Evolutionary conservation across 2,888 invertebrate species (phyloP), one percentile per base, ranked within the genome.

Genomic region (Lycia hirtaria): DNA sequence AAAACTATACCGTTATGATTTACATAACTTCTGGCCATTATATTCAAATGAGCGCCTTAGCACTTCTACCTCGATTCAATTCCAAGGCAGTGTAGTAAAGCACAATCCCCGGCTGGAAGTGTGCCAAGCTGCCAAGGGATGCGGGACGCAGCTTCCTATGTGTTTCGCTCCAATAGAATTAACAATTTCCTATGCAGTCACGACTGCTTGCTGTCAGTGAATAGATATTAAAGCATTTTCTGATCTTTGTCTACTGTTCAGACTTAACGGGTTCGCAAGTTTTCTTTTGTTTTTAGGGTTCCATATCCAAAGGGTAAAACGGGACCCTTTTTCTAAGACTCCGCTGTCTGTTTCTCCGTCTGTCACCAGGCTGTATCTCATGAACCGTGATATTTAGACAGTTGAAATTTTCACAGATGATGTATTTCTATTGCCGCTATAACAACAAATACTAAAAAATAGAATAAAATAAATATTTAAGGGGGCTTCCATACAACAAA

Each of bases 161-260:
- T 84, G 83, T 84, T 85, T 83, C 81, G 80, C 78, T 78, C 72
- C 81, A 82, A 84, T 83, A 75, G 85, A 82, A 87, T 87, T 86
- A 85, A 87, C 86, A 85, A 87, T 87, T 86, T 82, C 78, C 77
- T 76, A 72, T 75, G 68, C 76, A 67, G 64, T 63, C 69, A 63
- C 65, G 53, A 59, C 64, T 63, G 62, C 66, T 62, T 64, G 65
- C 68, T 71, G 71, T 78, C 76, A 73, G 67, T 74, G 72, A 74
- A 64, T 69, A 45, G 45, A 50, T 50, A 50, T 50, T 50, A 56
- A 50, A 50, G 44, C 38, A 50, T 50, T 50, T 67, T 68, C 62
- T 60, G 51, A 57, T 50, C 59, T 44, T 62, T 57, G 26, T 58
- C 44, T 60, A 1, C 12, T 28, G 30, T 56, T 43, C 35, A 22